These are phyloP conservation scores for Nesidiocoris tenuis DNA, from an alignment of 2,888 invertebrate genomes.

Conservation along the genomic window DNA sequence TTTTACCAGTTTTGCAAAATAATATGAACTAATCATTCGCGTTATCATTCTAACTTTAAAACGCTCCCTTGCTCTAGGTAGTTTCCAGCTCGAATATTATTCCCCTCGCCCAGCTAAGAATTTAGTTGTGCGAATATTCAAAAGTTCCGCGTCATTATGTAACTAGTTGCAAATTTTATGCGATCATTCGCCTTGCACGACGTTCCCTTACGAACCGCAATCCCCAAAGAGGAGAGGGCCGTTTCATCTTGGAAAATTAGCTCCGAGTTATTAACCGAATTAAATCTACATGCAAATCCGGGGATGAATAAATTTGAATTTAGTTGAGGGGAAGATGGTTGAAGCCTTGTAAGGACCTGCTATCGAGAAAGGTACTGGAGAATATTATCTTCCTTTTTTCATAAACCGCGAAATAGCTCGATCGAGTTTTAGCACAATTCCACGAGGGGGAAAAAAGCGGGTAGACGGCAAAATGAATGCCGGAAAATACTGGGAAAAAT, in stretches of 20 bases:
- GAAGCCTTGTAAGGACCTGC: background rate
- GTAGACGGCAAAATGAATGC: background rate
- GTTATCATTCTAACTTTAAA: too few relatives aligned
- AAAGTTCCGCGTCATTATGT: constrained; percentile 39
- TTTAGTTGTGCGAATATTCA: constrained; percentile 25
- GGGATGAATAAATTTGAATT: constrained; percentile 41
- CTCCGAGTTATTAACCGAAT: constrained; percentile 38
- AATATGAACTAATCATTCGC: too few relatives aligned
- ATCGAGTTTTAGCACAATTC: constrained; percentile 28
- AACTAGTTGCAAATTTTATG: constrained; percentile 21
- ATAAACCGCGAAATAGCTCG: constrained; percentile 5
- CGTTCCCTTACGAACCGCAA: background rate
- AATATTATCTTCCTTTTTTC: background rate
- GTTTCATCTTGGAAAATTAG: constrained; percentile 29
- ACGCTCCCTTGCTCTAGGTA: too few relatives aligned
- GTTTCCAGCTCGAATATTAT: too few relatives aligned
- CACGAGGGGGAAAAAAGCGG: background rate
- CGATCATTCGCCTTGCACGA: constrained; percentile 10
- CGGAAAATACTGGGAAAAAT: background rate
- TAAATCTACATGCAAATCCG: constrained; percentile 40
- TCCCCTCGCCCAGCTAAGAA: too few relatives aligned
- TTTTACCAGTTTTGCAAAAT: too few relatives aligned
- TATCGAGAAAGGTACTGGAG: background rate
- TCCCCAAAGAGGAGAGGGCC: background rate
- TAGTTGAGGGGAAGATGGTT: background rate